These are phyloP conservation scores for Troides aeacus DNA, from an alignment of 2,888 invertebrate genomes.

Conservation along the genomic window DNA sequence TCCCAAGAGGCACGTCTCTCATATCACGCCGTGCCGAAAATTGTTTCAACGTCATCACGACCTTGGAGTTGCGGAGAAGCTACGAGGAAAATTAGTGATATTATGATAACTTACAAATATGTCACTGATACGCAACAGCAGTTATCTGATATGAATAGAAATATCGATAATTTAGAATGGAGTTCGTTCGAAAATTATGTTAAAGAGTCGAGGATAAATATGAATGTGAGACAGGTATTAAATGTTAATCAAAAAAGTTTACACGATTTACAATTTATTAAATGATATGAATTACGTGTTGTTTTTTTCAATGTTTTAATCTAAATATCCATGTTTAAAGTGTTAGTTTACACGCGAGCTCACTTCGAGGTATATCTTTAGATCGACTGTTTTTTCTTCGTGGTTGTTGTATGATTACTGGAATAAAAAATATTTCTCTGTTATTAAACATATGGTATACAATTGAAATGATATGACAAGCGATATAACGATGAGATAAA, in stretches of 20 bases:
- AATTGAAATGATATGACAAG: background rate
- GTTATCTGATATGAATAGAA: slow-evolving; percentile 44
- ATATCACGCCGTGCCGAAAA: slow-evolving; percentile 96
- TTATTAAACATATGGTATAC: background rate
- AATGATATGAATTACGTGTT: slow-evolving; percentile 35
- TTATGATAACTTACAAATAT: slow-evolving; percentile 45
- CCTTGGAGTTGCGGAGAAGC: slow-evolving; percentile 69
- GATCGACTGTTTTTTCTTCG: slow-evolving; percentile 24
- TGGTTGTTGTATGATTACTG: slow-evolving; percentile 64
- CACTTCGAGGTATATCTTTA: slow-evolving; percentile 7
- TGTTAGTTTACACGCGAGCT: background rate
- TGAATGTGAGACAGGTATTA: slow-evolving; percentile 96
- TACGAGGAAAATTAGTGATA: slow-evolving; percentile 27
- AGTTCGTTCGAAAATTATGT: slow-evolving; percentile 81
- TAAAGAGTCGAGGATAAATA: slow-evolving; percentile 89
- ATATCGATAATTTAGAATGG: slow-evolving; percentile 66
- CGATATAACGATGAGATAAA: background rate
- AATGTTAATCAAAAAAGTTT: slow-evolving; percentile 77
- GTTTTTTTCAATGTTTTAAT: background rate
- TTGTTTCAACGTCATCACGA: slow-evolving; percentile 77
- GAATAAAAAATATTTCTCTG: slow-evolving; percentile 37
- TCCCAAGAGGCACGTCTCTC: slow-evolving; percentile 89
- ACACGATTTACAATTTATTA: slow-evolving; percentile 37
- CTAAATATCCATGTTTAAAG: background rate
- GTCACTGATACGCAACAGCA: slow-evolving; percentile 43